Percentiles rank a stretch among this genome's conserved stretches.
These are phyloP conservation scores for Dynastes maya DNA, from an alignment of 2,888 invertebrate species.

Conservation along the genomic window DNA sequence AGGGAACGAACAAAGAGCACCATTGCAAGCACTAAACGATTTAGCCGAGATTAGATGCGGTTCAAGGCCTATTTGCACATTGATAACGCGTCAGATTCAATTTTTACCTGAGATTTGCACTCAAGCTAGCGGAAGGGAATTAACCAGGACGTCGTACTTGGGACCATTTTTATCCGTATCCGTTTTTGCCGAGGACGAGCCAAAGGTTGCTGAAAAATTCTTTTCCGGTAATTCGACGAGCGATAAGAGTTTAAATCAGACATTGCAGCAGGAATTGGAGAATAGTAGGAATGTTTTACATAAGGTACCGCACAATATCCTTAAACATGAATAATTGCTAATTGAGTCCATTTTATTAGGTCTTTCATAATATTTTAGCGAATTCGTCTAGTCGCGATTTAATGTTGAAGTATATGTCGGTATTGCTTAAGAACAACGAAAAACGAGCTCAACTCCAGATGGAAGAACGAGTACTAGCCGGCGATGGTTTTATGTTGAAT, in stretches of 20 bases:
- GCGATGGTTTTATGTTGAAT: conserved; percentile 97
- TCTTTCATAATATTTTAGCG: conserved; percentile 56
- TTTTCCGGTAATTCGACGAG: conserved; percentile 72
- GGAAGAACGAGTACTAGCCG: conserved; percentile 89
- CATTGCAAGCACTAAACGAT: conserved; percentile 79
- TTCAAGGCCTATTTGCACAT: conserved; percentile 83
- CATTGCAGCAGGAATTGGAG: conserved; percentile 86
- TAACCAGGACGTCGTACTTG: conserved; percentile 87
- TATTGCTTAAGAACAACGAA: conserved; percentile 85
- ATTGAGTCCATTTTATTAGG: conserved; percentile 10
- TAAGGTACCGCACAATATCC: conserved; percentile 71
- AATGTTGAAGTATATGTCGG: conserved; percentile 85
- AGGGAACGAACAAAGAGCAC: conserved; percentile 78
- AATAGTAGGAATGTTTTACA: conserved; percentile 84
- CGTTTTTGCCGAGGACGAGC: conserved; percentile 94
- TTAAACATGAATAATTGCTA: not conserved
- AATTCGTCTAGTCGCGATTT: conserved; percentile 86
- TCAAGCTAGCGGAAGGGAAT: conserved; percentile 87
- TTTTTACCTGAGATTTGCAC: conserved; percentile 83
- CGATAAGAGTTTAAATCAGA: conserved; percentile 80
- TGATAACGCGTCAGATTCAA: conserved; percentile 79
- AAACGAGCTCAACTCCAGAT: conserved; percentile 92
- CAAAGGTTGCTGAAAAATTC: conserved; percentile 87
- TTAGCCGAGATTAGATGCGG: conserved; percentile 85
- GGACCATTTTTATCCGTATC: conserved; percentile 95